Percentiles rank a stretch among this genome's conserved stretches.
Evolutionary conservation across 2,797 vertebrate genomes (phyloP).

Genomic region (Synaphobranchus kaupii): DNA sequence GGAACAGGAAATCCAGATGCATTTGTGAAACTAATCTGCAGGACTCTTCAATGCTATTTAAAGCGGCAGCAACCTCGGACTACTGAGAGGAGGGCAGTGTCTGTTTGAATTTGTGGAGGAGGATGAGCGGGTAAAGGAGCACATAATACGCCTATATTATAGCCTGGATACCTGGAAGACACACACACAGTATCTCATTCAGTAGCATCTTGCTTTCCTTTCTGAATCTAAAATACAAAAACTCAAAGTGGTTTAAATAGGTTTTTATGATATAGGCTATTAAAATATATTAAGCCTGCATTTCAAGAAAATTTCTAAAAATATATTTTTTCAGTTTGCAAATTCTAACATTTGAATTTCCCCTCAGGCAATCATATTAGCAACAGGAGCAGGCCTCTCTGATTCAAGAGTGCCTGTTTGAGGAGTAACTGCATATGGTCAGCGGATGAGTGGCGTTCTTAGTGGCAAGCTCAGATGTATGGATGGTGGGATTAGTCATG

Average conservation of each 20-base stretch:
- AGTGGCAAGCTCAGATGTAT: neutral
- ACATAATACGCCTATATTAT: neutral
- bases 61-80: neutral
- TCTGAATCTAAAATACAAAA: too few species aligned
- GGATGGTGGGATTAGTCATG: neutral
- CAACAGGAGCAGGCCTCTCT: neutral
- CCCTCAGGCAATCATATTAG: neutral
- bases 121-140: neutral
- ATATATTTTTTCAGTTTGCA: too few species aligned
- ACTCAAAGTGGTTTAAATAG: too few species aligned
- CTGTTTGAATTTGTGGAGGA: neutral
- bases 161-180: neutral
- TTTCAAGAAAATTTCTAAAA: neutral
- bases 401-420: neutral
- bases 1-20: neutral
- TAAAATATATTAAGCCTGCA: neutral
- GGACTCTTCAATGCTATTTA: neutral
- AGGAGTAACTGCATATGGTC: neutral
- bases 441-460: neutral
- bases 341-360: too few species aligned
- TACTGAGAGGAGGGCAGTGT: neutral
- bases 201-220: neutral
- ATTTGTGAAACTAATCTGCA: neutral
- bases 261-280: too few species aligned
- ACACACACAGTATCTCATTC: neutral